Percentiles rank a stretch among this genome's conserved stretches.
phyloP scores from a whole-genome alignment of 2,888 invertebrate genomes.

The Cantharis lateralis region DNA sequence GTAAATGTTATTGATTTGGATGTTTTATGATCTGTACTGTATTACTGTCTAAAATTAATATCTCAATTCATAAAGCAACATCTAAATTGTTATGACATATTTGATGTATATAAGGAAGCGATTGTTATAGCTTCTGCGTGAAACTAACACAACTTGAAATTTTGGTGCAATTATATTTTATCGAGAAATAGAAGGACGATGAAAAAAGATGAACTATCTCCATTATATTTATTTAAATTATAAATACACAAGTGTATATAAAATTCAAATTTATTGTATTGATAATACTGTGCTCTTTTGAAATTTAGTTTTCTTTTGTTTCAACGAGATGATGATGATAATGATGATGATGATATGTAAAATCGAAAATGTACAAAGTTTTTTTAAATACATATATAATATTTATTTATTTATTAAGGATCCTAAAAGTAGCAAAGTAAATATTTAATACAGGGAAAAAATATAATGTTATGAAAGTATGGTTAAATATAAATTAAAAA shows the following conservation, averaged over 20 bases:
- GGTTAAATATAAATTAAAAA: conserved; percentile 44
- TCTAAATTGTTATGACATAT: neutral
- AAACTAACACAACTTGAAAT: neutral
- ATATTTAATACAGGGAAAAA: conserved; percentile 35
- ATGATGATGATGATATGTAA: conserved; percentile 12
- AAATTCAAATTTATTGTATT: neutral
- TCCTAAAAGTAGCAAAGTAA: conserved; percentile 23
- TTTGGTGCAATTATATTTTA: neutral
- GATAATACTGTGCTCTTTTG: conserved; percentile 17
- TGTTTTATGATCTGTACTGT: conserved; percentile 24
- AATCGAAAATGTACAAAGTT: conserved; percentile 44
- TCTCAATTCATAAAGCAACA: conserved; percentile 8
- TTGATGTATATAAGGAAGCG: neutral
- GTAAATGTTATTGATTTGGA: conserved; percentile 21
- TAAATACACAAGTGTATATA: neutral
- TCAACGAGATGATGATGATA: too few relatives aligned
- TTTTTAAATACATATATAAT: conserved; percentile 44
- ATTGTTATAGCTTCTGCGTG: neutral
- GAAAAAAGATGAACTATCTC: neutral
- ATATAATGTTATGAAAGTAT: conserved; percentile 26
- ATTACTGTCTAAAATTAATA: conserved; percentile 11
- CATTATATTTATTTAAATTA: neutral
- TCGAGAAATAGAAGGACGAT: neutral
- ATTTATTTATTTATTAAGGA: conserved; percentile 39
- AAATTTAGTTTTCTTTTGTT: conserved; percentile 4